Evolutionary conservation across 2,113 vertebrate species (phyloP).

Genomic region (Tychaedon coryphoeus): DNA sequence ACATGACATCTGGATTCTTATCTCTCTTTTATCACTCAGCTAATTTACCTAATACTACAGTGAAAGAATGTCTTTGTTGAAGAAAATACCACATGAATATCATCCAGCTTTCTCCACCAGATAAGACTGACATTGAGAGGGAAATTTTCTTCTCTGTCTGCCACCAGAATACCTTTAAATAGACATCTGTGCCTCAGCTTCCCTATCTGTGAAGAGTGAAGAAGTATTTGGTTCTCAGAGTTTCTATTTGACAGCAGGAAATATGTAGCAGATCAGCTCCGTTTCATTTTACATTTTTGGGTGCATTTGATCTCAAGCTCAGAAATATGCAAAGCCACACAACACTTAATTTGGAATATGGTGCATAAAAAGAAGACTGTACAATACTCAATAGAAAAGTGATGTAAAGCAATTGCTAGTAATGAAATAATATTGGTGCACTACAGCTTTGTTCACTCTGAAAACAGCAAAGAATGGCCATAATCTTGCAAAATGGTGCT

Average conservation of each 20-base stretch:
- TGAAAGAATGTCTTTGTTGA: constrained; percentile 12
- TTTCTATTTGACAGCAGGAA: constrained; percentile 10
- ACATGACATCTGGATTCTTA: constrained; percentile 21
- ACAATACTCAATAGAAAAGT: background rate
- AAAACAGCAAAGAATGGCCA: background rate
- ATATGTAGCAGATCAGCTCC: constrained; percentile 21
- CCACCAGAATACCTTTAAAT: background rate
- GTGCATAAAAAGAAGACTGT: background rate
- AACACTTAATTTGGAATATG: background rate
- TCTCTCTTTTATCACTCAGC: background rate
- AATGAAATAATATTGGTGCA: background rate
- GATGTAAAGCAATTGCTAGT: constrained; percentile 19
- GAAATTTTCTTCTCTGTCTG: background rate
- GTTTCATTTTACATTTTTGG: constrained; percentile 10
- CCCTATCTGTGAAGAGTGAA: background rate
- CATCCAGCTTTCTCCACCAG: background rate
- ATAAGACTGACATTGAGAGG: background rate
- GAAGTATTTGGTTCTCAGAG: background rate
- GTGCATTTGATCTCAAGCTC: constrained; percentile 18
- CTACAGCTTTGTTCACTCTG: background rate
- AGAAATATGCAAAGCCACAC: constrained; percentile 13
- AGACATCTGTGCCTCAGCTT: constrained; percentile 41
- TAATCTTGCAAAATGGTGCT: background rate
- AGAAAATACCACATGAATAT: constrained; percentile 5
- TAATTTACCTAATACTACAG: constrained; percentile 29